A percentile compares a stretch with the other conserved stretches of the same genome.
Conservation (phyloP, 2,888 invertebrate genomes). For the Mesorhabditis sp. region DNA sequence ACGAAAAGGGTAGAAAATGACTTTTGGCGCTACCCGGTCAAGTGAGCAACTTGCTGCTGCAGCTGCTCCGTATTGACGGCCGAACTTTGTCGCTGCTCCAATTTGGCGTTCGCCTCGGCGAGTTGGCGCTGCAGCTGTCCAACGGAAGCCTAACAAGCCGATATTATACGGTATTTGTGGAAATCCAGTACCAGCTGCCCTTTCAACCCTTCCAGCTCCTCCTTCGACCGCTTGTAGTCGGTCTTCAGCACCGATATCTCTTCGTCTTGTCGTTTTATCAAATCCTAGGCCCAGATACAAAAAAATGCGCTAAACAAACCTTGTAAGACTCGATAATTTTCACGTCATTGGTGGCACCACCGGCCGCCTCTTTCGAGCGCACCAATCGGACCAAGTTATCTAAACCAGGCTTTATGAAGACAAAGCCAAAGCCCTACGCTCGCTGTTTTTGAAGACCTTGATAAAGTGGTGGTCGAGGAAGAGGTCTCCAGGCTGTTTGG, state of each 20-base stretch:
- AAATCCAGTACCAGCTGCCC: slow-evolving; percentile 10
- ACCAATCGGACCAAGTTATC: slow-evolving; percentile 36
- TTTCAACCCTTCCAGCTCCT: slow-evolving; percentile 30
- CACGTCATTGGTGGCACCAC: slow-evolving; percentile 56
- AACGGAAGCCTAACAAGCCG: slow-evolving; percentile 10
- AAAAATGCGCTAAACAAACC: slow-evolving; percentile 14
- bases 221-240: slow-evolving; percentile 31
- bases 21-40: background rate
- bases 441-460: slow-evolving; percentile 70
- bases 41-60: slow-evolving; percentile 10
- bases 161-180: background rate
- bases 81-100: slow-evolving; percentile 8
- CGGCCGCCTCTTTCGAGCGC: slow-evolving; percentile 57
- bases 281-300: slow-evolving; percentile 58
- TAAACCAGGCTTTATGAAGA: slow-evolving; percentile 12
- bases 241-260: slow-evolving; percentile 50
- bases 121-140: slow-evolving; percentile 9
- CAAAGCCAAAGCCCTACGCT: slow-evolving; percentile 26
- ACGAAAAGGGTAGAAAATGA: background rate
- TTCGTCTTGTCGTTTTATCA: slow-evolving; percentile 80
- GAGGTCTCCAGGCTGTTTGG: slow-evolving; percentile 74
- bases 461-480: slow-evolving; percentile 93
- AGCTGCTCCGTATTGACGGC: slow-evolving; percentile 8
- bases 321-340: slow-evolving; percentile 62
- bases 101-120: slow-evolving; percentile 12